These are phyloP conservation scores for Corynorhinus townsendii DNA, from an alignment of 2,113 vertebrate genomes.

Conservation along the genomic window DNA sequence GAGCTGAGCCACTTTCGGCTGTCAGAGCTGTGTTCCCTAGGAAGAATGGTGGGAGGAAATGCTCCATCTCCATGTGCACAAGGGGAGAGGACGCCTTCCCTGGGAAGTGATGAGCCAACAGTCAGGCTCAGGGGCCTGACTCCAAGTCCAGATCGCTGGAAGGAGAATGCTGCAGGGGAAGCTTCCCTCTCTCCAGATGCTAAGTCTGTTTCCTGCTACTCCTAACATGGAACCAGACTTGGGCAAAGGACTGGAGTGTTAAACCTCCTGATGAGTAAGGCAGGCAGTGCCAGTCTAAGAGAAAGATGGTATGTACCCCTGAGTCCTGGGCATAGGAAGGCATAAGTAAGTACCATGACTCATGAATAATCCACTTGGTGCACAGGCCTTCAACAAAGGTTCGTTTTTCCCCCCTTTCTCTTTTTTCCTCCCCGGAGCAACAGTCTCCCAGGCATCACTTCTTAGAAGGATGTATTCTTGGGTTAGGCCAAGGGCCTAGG, in stretches of 20 bases:
- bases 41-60: background rate
- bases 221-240: background rate
- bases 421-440: background rate
- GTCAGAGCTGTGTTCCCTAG: conserved; percentile 56
- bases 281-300: background rate
- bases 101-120: background rate
- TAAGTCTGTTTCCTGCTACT: background rate
- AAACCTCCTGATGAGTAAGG: background rate
- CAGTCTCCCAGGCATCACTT: background rate
- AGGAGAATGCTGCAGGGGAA: background rate
- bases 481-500: background rate
- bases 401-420: background rate
- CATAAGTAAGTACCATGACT: background rate
- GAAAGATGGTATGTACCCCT: background rate
- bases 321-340: background rate
- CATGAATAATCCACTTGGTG: background rate
- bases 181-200: background rate
- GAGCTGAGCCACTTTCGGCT: conserved; percentile 51
- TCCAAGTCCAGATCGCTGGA: background rate
- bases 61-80: background rate
- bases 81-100: background rate
- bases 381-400: background rate
- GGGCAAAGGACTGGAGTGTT: background rate
- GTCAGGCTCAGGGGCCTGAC: background rate
- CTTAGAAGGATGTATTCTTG: background rate